These are phyloP conservation scores for Rhodinocichla rosea DNA, from an alignment of 2,113 vertebrate genomes.

Conservation along the genomic window DNA sequence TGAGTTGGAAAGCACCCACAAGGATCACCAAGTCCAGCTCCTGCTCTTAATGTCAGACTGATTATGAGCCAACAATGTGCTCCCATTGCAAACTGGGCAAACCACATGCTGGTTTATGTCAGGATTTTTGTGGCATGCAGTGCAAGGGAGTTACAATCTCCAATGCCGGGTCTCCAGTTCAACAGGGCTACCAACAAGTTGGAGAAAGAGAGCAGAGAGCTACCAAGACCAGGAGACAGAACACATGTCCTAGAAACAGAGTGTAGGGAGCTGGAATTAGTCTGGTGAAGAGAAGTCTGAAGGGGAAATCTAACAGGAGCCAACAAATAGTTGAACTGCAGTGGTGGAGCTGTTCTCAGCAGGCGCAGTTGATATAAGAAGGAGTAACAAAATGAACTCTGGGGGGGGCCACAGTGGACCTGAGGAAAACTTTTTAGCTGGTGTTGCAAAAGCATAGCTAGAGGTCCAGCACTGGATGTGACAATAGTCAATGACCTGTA, in stretches of 20 bases:
- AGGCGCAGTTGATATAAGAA: background rate
- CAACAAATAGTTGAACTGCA: background rate
- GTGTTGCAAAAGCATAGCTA: background rate
- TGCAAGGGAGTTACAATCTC: accelerated
- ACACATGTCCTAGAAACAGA: accelerated
- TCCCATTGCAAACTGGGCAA: background rate
- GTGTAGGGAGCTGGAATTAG: background rate
- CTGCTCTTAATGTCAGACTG: background rate
- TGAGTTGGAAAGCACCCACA: background rate
- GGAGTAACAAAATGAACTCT: background rate
- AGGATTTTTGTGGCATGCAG: background rate
- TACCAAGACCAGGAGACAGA: background rate
- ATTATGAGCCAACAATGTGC: accelerated
- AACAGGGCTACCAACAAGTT: background rate
- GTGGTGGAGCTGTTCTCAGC: background rate
- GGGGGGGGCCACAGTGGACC: background rate
- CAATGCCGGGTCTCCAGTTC: background rate
- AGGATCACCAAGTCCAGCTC: background rate
- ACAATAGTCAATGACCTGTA: background rate
- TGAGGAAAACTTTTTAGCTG: background rate
- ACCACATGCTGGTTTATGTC: background rate
- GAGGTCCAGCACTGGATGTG: background rate
- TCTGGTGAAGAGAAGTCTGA: background rate
- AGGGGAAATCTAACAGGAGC: background rate
- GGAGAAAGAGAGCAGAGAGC: background rate